A percentile compares a stretch with the other conserved stretches of the same genome.
These are phyloP conservation scores for Molothrus ater DNA, from an alignment of 2,797 vertebrate genomes.

Conservation along the genomic window DNA sequence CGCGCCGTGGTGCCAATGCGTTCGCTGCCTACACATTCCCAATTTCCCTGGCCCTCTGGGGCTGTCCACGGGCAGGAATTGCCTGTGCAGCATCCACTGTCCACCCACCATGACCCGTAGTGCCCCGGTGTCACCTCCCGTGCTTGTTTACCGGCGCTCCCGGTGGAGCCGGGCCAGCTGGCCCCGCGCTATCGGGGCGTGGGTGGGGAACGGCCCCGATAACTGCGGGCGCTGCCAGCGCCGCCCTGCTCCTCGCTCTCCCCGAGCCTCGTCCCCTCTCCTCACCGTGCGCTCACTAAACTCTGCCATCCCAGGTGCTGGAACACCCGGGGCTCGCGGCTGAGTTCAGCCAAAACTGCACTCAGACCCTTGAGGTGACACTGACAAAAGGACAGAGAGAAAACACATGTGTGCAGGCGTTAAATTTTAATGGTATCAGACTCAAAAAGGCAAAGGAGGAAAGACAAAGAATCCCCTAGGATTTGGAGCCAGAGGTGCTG, in stretches of 20 bases:
- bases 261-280: not conserved
- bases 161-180: not conserved
- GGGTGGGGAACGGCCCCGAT: not conserved
- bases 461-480: not conserved
- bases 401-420: not conserved
- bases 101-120: accelerated
- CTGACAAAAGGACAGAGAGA: not conserved
- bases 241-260: not conserved
- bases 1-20: accelerated
- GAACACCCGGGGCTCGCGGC: too few relatives aligned
- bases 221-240: accelerated
- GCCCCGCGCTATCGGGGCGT: not conserved
- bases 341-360: accelerated
- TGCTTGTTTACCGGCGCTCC: not conserved
- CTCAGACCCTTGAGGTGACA: not conserved
- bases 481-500: not conserved
- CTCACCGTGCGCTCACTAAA: accelerated
- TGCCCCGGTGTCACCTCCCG: not conserved
- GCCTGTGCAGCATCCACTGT: accelerated
- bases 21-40: not conserved
- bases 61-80: accelerated
- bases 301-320: accelerated
- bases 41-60: accelerated
- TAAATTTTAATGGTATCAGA: not conserved
- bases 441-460: not conserved